Conservation (phyloP, 1,140 invertebrate genomes). For the Dendrolimus kikuchii region DNA sequence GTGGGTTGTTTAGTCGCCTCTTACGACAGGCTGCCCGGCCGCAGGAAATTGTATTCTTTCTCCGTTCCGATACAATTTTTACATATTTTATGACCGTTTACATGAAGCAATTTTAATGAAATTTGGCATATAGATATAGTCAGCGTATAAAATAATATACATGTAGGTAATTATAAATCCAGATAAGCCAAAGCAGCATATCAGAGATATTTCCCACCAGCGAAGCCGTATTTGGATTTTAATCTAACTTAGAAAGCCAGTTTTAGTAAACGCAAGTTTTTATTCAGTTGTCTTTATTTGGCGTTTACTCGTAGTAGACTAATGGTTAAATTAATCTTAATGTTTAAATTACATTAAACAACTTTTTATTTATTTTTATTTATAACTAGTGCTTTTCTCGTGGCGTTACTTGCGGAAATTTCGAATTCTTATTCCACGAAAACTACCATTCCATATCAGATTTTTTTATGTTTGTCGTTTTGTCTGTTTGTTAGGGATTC, state of each 20-base stretch:
- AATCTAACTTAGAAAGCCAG: background rate
- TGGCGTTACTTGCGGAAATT: no score
- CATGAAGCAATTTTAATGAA: background rate
- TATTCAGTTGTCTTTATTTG: conserved; percentile 15
- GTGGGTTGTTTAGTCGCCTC: no score
- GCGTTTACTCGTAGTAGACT: conserved; percentile 15
- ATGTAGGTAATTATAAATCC: conserved; percentile 10
- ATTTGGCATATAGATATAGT: background rate
- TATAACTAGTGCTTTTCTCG: background rate
- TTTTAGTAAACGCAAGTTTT: conserved; percentile 29
- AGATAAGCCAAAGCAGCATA: conserved; percentile 11
- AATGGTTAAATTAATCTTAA: conserved; percentile 43
- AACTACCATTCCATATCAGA: no score
- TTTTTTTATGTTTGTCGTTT: no score
- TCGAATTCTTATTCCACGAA: no score
- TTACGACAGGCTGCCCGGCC: no score
- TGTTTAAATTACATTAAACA: conserved; percentile 30
- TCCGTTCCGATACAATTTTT: no score
- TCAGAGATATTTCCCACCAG: conserved; percentile 13
- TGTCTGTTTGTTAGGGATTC: no score
- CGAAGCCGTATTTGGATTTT: conserved; percentile 1
- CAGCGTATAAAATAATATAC: conserved; percentile 3
- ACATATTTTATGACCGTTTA: no score
- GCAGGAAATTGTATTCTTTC: no score
- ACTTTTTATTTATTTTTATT: conserved; percentile 26